Base-by-base conservation (phyloP, 1,140 invertebrate genomes). In the Dermatophagoides farinae region DNA sequence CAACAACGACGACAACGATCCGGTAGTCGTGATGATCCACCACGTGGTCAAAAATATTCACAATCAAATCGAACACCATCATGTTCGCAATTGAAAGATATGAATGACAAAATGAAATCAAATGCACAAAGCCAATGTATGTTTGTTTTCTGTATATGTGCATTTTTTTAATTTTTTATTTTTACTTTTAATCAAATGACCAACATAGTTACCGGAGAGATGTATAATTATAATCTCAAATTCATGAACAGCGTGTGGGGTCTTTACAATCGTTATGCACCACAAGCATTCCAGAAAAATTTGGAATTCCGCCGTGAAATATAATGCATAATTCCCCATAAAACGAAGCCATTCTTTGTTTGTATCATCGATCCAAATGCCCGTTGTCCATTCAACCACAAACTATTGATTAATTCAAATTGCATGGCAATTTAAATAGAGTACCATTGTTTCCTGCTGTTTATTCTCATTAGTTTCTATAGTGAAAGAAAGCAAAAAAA, bases 171-270 rank as follows among this genome's bases (percentile, higher is more conserved):
- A 59, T 59, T 16, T 18, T n/a, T 44, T 44, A 10, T 44, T 44
- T 16, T 44, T 44, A 4, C 10, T 18, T 44, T 44, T 2, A 57
- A 43, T 18, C 25, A 23, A 39, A 57, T 44, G 11, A 41, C 39
- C 23, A 41, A 39, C 23, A 41, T 40, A 39, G n/a, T 38, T 57
- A 41, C 12, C 14, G 60, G 44, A 11, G 23, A 38, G 25, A 61
- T 77, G 6, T 69, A 80, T 40, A 83, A 86, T 66, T 88, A 88
- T 70, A 87, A 82, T 71, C 82, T 81, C 69, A 87, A 87, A 69
- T 67, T 86, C 65, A 88, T 88, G 86, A 87, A 87, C 70, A 85
- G 83, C 68, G 86, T 88, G 70, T 88, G 86, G 86, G 85, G 85
- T 11, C 71, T 83, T 54, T 88, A 88, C 75, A 88, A 88, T 69